A percentile compares a stretch with the other conserved stretches of the same genome.
phyloP scores from a whole-genome alignment of 1,140 invertebrate species.

The Pseudomyrmex cubaensis region DNA sequence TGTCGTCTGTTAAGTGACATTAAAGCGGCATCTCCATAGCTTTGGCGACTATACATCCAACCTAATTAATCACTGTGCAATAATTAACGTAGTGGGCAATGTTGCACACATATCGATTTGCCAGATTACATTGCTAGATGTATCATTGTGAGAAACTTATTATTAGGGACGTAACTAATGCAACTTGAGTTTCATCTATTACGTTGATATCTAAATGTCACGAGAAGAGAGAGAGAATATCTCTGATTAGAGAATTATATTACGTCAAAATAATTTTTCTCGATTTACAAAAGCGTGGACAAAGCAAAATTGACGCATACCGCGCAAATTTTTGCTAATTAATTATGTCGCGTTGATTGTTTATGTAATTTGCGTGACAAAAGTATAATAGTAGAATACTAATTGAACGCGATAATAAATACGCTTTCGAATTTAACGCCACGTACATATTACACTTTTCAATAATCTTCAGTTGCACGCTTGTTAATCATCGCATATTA shows the following conservation, averaged over 20 bases:
- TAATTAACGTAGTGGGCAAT: slow-evolving; percentile 43
- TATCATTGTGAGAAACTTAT: neutral
- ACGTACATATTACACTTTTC: too few species aligned
- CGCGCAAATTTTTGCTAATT: too few species aligned
- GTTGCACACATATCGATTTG: neutral
- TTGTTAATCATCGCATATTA: neutral
- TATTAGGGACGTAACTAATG: neutral
- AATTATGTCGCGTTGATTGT: too few species aligned
- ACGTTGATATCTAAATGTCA: neutral
- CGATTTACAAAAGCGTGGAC: too few species aligned
- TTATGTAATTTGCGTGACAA: too few species aligned
- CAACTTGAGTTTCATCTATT: neutral
- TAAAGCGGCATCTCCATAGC: neutral
- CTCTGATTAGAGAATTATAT: neutral
- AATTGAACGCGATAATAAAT: too few species aligned
- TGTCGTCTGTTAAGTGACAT: slow-evolving; percentile 12
- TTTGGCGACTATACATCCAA: slow-evolving; percentile 25
- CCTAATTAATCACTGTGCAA: slow-evolving; percentile 61
- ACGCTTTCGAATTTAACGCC: too few species aligned
- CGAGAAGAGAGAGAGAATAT: neutral
- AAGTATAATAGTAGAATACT: too few species aligned
- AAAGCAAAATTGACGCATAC: too few species aligned
- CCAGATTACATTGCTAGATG: slow-evolving; percentile 13
- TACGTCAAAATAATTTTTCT: too few species aligned
- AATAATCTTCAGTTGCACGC: too few species aligned